A percentile compares a stretch with the other conserved stretches of the same genome.
Evolutionary conservation across 2,113 vertebrate species (phyloP).

Genomic region (Oryzias javanicus): DNA sequence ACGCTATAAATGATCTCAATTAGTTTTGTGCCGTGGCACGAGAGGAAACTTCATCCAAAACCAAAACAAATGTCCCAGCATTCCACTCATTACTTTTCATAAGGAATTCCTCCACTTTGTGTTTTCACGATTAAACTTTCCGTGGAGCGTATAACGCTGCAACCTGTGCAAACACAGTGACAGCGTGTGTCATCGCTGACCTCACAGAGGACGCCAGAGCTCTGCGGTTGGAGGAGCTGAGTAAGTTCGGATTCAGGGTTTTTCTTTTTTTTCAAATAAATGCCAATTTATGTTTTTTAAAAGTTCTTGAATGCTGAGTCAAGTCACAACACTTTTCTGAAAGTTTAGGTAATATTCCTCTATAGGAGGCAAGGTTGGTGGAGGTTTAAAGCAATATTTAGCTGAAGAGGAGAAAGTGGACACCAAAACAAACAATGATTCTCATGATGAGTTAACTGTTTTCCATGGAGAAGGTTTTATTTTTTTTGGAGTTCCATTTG

Average conservation of each 20-base stretch:
- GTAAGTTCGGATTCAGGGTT: neutral
- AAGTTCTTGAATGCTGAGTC: constrained; percentile 10
- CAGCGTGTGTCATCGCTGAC: neutral
- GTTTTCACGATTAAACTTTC: neutral
- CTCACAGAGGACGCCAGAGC: neutral
- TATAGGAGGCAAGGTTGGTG: constrained; percentile 6
- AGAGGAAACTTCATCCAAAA: constrained; percentile 6
- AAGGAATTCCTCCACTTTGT: neutral
- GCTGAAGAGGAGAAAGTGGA: no score
- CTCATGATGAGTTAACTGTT: no score
- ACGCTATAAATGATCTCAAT: neutral
- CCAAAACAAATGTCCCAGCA: constrained; percentile 3
- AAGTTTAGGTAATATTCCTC: no score
- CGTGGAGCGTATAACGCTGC: neutral
- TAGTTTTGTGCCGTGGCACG: neutral
- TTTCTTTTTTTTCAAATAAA: neutral
- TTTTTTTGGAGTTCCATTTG: no score
- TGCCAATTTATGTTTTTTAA: neutral
- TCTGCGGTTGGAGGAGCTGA: no score
- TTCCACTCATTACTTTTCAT: constrained; percentile 3
- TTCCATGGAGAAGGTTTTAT: no score
- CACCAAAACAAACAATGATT: neutral
- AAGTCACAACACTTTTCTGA: neutral
- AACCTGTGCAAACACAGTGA: constrained; percentile 1
- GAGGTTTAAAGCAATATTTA: constrained; percentile 1